Percentiles rank a stretch among this genome's conserved stretches.
Conservation (phyloP, 2,888 invertebrate species). For the Tenthredo notha region DNA sequence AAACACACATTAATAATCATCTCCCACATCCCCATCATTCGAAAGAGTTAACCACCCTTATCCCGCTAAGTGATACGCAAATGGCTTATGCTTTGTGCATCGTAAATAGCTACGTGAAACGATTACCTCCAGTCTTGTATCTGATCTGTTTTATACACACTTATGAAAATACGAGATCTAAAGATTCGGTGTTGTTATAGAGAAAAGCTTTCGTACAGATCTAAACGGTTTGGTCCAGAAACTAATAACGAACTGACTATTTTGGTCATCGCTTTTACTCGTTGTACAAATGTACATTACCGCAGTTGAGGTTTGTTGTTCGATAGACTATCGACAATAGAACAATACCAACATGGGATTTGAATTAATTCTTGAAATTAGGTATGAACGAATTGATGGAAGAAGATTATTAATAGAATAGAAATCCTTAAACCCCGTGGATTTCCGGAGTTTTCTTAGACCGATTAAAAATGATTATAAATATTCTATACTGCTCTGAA, state of each 20-base stretch:
- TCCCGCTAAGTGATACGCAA: background rate
- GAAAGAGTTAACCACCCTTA: background rate
- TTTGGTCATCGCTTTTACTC: constrained; percentile 36
- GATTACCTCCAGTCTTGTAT: background rate
- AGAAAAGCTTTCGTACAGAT: background rate
- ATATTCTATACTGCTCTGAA: background rate
- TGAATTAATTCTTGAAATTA: constrained; percentile 29
- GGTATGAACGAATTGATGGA: background rate
- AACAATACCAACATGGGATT: background rate
- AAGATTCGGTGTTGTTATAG: background rate
- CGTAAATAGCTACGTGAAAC: background rate
- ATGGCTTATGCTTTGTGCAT: background rate
- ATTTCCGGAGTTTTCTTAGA: background rate
- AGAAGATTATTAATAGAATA: background rate
- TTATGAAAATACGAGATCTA: background rate
- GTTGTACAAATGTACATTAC: constrained; percentile 31
- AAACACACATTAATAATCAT: background rate
- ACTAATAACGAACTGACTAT: constrained; percentile 34
- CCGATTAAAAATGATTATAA: constrained; percentile 28
- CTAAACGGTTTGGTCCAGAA: constrained; percentile 1
- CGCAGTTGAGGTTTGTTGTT: constrained; percentile 14
- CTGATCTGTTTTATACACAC: background rate
- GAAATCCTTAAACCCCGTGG: background rate
- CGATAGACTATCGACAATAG: constrained; percentile 18
- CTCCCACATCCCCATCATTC: background rate